Conservation (phyloP, 2,888 invertebrate species). For the Brassicogethes aeneus region DNA sequence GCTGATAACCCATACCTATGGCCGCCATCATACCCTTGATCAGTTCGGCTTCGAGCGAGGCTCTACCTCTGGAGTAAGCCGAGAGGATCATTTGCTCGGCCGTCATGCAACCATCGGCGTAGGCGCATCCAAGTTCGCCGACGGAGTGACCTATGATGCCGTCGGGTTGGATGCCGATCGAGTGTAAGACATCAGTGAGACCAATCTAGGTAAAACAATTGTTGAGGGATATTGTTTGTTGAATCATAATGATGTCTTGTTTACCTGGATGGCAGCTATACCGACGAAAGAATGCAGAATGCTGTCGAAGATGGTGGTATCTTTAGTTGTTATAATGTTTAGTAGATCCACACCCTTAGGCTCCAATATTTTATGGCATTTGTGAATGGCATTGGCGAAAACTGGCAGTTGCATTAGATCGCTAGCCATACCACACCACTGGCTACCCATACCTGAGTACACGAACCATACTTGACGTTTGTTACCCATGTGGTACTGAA, state of each 20-base stretch:
- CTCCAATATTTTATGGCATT: slow-evolving; percentile 47
- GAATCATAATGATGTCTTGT: neutral
- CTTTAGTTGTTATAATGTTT: slow-evolving; percentile 49
- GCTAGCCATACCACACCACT: slow-evolving; percentile 62
- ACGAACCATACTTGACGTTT: slow-evolving; percentile 55
- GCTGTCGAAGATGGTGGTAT: slow-evolving; percentile 50
- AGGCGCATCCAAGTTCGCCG: slow-evolving; percentile 91
- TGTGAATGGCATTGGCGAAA: slow-evolving; percentile 55
- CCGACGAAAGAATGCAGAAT: slow-evolving; percentile 64
- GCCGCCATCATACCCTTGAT: slow-evolving; percentile 84
- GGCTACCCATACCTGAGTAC: slow-evolving; percentile 69
- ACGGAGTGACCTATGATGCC: slow-evolving; percentile 84
- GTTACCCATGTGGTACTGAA: slow-evolving; percentile 35
- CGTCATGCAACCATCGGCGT: slow-evolving; percentile 87
- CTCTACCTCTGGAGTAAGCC: slow-evolving; percentile 74
- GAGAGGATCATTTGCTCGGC: slow-evolving; percentile 77
- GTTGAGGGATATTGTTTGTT: neutral
- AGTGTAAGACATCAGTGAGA: slow-evolving; percentile 48
- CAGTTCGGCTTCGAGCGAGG: slow-evolving; percentile 60
- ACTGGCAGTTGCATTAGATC: slow-evolving; percentile 56
- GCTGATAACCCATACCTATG: slow-evolving; percentile 48
- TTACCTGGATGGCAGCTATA: slow-evolving; percentile 58
- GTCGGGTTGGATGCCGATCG: slow-evolving; percentile 56
- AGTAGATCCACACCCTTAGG: slow-evolving; percentile 55
- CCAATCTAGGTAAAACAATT: slow-evolving; percentile 28